These are phyloP conservation scores for Odontomyia ornata DNA, from an alignment of 2,888 invertebrate genomes.

Conservation along the genomic window DNA sequence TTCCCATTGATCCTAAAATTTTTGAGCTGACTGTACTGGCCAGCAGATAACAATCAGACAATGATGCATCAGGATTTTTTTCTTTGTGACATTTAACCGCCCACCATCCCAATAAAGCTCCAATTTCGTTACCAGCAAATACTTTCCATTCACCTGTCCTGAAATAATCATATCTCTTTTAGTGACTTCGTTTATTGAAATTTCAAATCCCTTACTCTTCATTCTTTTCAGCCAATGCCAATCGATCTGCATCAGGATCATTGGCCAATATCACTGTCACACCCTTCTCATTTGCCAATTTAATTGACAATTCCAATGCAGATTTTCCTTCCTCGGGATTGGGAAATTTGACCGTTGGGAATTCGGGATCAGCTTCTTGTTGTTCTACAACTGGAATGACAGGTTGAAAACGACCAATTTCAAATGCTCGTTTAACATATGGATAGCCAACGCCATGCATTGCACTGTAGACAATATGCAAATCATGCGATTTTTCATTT, in stretches of 20 bases:
- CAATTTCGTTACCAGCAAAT: slow-evolving; percentile 95
- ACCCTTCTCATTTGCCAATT: slow-evolving; percentile 76
- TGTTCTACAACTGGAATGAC: slow-evolving; percentile 69
- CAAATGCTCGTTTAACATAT: slow-evolving; percentile 79
- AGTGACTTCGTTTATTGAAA: too few relatives aligned
- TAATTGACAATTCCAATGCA: slow-evolving; percentile 78
- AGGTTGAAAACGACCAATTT: slow-evolving; percentile 74
- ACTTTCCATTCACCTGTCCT: slow-evolving; percentile 81
- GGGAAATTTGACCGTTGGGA: slow-evolving; percentile 95
- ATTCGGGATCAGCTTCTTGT: slow-evolving; percentile 92
- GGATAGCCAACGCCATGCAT: slow-evolving; percentile 97
- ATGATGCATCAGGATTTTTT: slow-evolving; percentile 63
- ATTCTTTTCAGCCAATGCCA: slow-evolving; percentile 90
- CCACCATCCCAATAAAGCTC: slow-evolving; percentile 96
- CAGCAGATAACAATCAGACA: slow-evolving; percentile 80
- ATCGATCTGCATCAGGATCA: slow-evolving; percentile 97
- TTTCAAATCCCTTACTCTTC: slow-evolving; percentile 64
- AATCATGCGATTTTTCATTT: slow-evolving; percentile 67
- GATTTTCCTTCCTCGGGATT: slow-evolving; percentile 97
- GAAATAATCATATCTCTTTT: too few relatives aligned
- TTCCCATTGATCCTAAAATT: slow-evolving; percentile 84
- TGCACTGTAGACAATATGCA: slow-evolving; percentile 88
- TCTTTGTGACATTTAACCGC: slow-evolving; percentile 71
- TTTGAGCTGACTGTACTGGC: slow-evolving; percentile 97
- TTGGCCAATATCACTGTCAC: slow-evolving; percentile 89